Percentiles rank a stretch among this genome's conserved stretches.
phyloP scores from a whole-genome alignment of 2,797 vertebrate genomes.

The Clarias platycephalus region DNA sequence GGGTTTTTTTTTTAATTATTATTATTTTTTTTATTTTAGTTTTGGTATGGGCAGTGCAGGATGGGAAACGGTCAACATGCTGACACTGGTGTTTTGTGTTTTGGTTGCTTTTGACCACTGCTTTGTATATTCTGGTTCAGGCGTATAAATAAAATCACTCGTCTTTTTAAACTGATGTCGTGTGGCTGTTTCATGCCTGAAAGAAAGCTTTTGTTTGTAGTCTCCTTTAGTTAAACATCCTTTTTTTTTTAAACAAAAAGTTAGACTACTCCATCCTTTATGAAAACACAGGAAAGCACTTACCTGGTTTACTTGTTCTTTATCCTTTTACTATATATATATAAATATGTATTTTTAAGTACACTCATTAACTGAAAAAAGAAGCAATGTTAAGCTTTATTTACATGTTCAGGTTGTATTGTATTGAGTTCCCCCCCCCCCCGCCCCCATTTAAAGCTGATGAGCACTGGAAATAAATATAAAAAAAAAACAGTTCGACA shows the following conservation, averaged over 20 bases:
- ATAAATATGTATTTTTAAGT: not conserved
- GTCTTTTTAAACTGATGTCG: conserved; percentile 77
- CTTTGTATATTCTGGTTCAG: conserved; percentile 89
- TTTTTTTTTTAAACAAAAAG: not conserved
- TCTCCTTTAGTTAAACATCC: not conserved
- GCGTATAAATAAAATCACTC: conserved; percentile 79
- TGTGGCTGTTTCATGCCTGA: not conserved
- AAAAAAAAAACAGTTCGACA: conserved; percentile 22
- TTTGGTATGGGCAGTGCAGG: conserved; percentile 72
- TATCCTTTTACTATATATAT: not conserved
- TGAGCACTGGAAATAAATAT: not conserved
- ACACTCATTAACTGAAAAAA: conserved; percentile 7
- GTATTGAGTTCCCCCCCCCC: not conserved
- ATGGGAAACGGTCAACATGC: conserved; percentile 67
- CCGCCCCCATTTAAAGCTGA: not conserved
- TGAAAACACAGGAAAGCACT: not conserved
- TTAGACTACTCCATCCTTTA: too few species aligned
- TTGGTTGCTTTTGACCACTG: conserved; percentile 82
- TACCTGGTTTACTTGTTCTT: not conserved
- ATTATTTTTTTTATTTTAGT: conserved; percentile 66
- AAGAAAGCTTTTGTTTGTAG: not conserved
- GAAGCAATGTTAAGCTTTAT: conserved; percentile 31
- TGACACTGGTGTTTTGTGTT: conserved; percentile 68
- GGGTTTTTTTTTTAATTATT: conserved; percentile 50
- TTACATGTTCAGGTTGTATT: not conserved